Evolutionary conservation across 1,140 invertebrate genomes (phyloP), one percentile per base, ranked within the genome.

Genomic region (Cotesia typhae): DNA sequence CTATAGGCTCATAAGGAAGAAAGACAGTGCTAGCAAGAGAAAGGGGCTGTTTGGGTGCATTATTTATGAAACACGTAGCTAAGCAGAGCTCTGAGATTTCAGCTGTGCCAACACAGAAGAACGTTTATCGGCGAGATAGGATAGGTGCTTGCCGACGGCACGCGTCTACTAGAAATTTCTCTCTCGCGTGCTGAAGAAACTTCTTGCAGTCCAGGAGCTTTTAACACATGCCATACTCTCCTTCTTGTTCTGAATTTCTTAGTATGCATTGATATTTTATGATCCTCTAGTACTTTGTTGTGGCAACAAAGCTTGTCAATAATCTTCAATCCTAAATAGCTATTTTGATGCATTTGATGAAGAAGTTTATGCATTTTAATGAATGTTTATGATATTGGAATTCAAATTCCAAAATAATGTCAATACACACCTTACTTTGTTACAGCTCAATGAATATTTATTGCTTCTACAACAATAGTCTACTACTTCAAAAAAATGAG

Each of bases 401-500:
- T 28, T 28, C 28, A 28, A 28, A 28, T 28, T 28, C 3, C 28
- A 28, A 28, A 28, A 2, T 28, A 28, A 28, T 28, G 28, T 28
- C 66, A 67, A 67, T 67, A 67, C 14, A 66, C 51, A 55, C 20
- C 53, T 67, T 67, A 51, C 51, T 28, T 14, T 51, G 66, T 28
- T 41, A 36, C 53, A 61, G 69, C 63, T 47, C 53, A 71, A 61
- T 38, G 76, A 86, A 85, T 83, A 82, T 81, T 83, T 83, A 86
- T 87, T 86, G 85, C 79, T 79, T 84, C 79, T 84, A 78, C 82
- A 82, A 83, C 80, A 84, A 86, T 87, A 82, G 85, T 82, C 85
- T 86, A 87, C 86, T 87, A 83, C 81, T 80, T 83, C 79, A 80
- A 87, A 84, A 84, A 82, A 84, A 87, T 84, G 85, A 86, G 82